Evolutionary conservation across 2,797 vertebrate species (phyloP), one percentile per base, ranked within the genome.

Genomic region (Diceros bicornis): DNA sequence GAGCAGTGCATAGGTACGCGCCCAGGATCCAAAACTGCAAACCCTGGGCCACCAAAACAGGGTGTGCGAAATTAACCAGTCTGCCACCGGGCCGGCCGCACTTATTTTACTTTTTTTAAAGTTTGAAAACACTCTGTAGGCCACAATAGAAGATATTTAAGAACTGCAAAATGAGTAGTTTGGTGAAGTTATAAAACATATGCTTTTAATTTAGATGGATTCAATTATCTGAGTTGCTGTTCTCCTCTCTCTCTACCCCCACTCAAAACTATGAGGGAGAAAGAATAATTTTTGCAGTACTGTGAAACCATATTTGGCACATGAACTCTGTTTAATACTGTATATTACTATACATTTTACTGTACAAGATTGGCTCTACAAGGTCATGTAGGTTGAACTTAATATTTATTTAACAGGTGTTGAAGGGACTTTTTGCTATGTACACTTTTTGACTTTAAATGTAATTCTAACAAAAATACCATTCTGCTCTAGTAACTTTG

Each of bases 321-420:
- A 72, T 66, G 32, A 87, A 34, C 18, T 47, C 29, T 87, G 6
- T 52, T 84, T 84, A 71, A 50, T 92, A 59, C 27, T 90, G 1
- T 74, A 61, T 81, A 37, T 84, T 62, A n/a, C 37, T 21, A 1
- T 88, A 12, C 6, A 5, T 50, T 32, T 69, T 92, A 78, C 25
- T 69, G 14, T 64, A 12, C 13, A 88, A 29, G 7, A 84, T 27
- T 85, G 34, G 23, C 25, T 74, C 20, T 2, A 77, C 55, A 82
- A 32, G 91, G 41, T 77, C 29, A 25, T 91, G 7, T 64, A 83
- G 44, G 21, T 82, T 84, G 59, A 93, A 69, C 27, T 90, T 90
- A 88, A 18, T 57, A 69, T 95, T 89, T 90, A 64, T 77, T 81
- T 62, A 87, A 89, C 10, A 84, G 27, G 18, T 92, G 86, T 91